Percentiles rank a stretch among this genome's conserved stretches.
Evolutionary conservation across 2,797 vertebrate genomes (phyloP).

Genomic region (Sebastes itinus): DNA sequence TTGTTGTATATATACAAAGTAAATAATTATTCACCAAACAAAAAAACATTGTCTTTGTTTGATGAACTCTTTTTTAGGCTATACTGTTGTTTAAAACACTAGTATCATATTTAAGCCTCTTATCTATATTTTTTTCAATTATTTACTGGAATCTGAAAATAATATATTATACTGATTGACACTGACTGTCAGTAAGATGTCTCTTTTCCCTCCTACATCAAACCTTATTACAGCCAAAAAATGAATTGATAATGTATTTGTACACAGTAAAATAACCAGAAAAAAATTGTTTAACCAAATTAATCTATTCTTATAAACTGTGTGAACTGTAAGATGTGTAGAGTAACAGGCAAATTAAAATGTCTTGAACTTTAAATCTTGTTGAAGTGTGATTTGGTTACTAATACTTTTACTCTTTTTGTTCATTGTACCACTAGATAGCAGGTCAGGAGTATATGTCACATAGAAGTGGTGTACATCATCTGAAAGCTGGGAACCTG

Average conservation of each 20-base stretch:
- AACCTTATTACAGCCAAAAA: not conserved
- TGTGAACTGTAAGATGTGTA: conserved; percentile 48
- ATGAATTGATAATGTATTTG: conserved; percentile 8
- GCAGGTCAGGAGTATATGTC: no score
- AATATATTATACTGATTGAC: conserved; percentile 61
- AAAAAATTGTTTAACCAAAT: conserved; percentile 56
- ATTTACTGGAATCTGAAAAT: conserved; percentile 59
- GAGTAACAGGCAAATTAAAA: conserved; percentile 52
- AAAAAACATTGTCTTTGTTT: not conserved
- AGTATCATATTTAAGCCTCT: conserved; percentile 23
- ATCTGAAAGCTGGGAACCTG: no score
- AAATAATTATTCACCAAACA: conserved; percentile 35
- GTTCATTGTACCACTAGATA: not conserved
- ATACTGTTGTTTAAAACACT: conserved; percentile 13
- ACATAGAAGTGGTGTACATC: no score
- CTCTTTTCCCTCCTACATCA: not conserved
- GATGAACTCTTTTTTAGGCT: not conserved
- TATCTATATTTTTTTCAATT: conserved; percentile 31
- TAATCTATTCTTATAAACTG: conserved; percentile 54
- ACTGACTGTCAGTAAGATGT: conserved; percentile 4
- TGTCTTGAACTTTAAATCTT: conserved; percentile 11
- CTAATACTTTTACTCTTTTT: not conserved
- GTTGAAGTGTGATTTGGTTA: not conserved
- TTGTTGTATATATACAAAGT: conserved; percentile 25
- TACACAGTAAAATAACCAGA: conserved; percentile 33